Base-by-base conservation (phyloP, 1,140 invertebrate genomes). In the Gryllus bimaculatus region DNA sequence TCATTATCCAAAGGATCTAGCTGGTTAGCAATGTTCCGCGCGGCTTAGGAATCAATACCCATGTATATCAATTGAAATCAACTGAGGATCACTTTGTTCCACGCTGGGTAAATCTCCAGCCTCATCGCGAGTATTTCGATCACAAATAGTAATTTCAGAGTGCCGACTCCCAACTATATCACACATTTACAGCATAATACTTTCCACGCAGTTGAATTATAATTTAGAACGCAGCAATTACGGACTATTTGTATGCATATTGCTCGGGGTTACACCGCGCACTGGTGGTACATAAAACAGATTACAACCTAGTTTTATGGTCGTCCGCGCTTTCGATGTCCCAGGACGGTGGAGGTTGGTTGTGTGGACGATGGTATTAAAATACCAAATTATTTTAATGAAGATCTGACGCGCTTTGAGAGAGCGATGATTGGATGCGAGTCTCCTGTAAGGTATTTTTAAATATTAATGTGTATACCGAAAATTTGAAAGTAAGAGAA, bases 1-100 rank as follows among this genome's bases (percentile, higher is more conserved):
- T 18, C 54, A 66, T 66, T 66, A 66, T 18, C 10, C 54, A 66
- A 18, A 66, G 54, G 54, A 10, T 66, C 54, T 66, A 66, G 54
- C 54, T 66, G 54, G 54, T 66, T 66, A 66, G 10, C 54, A 2
- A 18, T 66, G 54, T 66, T 66, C 54, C 0, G 10, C 0, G 18
- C 10, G 54, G 54, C 54, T 66, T 66, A 66, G 54, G 54, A 66
- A 66, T 66, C 54, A 66, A 66, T 66, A 66, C 54, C 54, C 54
- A 66, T 66, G 54, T 66, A 66, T 66, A 66, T 66, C 54, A 66
- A 66, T 66, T 66, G 54, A 66, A 66, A 66, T 66, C 54, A 66
- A 66, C 10, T 66, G 54, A 66, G 54, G 54, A 66, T 66, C 54
- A 66, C 10, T 66, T 13, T 10, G 18, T 66, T 66, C 54, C 10